Evolutionary conservation across 2,797 vertebrate species (phyloP), one percentile per base, ranked within the genome.

Genomic region (Bucorvus abyssinicus): DNA sequence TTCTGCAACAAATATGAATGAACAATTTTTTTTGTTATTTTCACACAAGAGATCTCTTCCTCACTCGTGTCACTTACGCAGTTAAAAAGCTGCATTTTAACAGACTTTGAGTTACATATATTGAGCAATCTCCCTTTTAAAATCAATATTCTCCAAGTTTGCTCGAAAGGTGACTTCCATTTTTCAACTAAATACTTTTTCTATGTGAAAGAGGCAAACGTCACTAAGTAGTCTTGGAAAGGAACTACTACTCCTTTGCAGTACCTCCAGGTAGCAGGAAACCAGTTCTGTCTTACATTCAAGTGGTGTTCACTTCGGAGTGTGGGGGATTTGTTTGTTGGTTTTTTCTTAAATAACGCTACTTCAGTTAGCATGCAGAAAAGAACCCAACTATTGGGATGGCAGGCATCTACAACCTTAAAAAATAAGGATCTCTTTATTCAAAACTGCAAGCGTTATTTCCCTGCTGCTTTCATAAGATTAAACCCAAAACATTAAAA

Each of bases 21-120:
- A 87, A 81, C 20, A 61, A 78, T 63, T 84, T 84, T 40, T 88
- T 61, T 85, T 23, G 45, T 53, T 87, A 84, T 82, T 85, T 89
- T 94, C 3, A 0, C 63, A 64, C 26, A 59, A 71, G 55, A 79
- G 17, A 53, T n/a, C 24, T 80, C 64, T 34, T 45, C 71, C 64
- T 60, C 44, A 34, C 60, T 59, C 42, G 16, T 1, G 8, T 49
- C 59, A 53, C 87, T 76, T 60, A 47, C 0, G 24, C 84, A 76
- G 44, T 74, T 52, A 36, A 87, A 75, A 87, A 61, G 13, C 38
- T 82, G 12, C 32, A n/a, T 85, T 92, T 63, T 68, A 93, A 52
- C 74, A 86, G 50, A 61, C 20, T 87, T 88, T n/a, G 40, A 30
- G 50, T 52, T 36, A 55, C 36, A 61, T 42, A 17, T 47, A 77